A percentile compares a stretch with the other conserved stretches of the same genome.
phyloP scores from a whole-genome alignment of 2,113 vertebrate species.

The Vidua chalybeata region DNA sequence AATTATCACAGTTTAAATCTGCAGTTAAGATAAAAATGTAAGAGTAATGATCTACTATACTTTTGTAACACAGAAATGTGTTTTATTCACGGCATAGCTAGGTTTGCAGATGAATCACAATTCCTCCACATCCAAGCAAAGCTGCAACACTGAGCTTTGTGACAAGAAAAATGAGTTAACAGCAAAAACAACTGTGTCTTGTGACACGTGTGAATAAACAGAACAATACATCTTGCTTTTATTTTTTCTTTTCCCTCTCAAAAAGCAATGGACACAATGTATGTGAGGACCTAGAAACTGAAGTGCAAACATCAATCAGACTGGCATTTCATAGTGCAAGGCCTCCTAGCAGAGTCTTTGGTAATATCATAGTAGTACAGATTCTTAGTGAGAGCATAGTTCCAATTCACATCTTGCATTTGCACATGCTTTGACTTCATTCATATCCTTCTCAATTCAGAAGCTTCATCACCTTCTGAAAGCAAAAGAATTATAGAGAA shows the following conservation, averaged over 20 bases:
- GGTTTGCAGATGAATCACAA: background rate
- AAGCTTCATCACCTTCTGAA: background rate
- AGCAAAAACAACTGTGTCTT: background rate
- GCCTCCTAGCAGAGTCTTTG: background rate
- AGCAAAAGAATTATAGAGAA: background rate
- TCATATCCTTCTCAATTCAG: background rate
- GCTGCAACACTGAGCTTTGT: background rate
- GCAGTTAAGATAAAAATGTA: background rate
- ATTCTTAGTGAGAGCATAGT: background rate
- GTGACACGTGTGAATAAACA: background rate
- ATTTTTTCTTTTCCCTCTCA: background rate
- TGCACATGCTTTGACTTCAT: background rate
- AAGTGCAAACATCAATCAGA: conserved; percentile 7
- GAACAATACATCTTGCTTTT: background rate
- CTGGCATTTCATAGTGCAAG: background rate
- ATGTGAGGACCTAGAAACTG: background rate
- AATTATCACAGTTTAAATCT: background rate
- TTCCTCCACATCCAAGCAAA: conserved; percentile 12
- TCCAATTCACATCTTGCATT: background rate
- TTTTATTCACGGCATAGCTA: background rate
- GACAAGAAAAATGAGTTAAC: conserved; percentile 55
- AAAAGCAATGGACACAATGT: background rate
- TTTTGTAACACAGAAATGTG: background rate
- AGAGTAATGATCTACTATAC: background rate
- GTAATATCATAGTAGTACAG: background rate